Evolutionary conservation across 2,797 vertebrate genomes (phyloP), one percentile per base, ranked within the genome.

Genomic region (Gymnothorax javanicus): DNA sequence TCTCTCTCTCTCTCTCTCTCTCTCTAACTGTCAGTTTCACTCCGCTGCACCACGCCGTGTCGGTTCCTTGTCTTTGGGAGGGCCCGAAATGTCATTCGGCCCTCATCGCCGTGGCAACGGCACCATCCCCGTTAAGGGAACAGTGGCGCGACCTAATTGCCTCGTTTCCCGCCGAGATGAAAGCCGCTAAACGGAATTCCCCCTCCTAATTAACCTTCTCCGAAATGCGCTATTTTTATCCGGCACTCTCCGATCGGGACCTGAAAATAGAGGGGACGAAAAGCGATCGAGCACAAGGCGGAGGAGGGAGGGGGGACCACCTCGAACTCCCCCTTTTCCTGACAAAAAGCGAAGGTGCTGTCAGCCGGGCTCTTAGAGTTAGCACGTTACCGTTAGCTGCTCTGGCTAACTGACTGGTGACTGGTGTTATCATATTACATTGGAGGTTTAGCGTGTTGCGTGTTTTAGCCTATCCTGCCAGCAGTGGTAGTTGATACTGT

Each of bases 191-290:
- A 58, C 59, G 57, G 56, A 82, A 82, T 82, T 25, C 57, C 54
- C 56, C 57, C 50, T 59, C 81, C 81, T 82, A 57, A 82, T 82
- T 82, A 82, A 59, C 56, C 81, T 82, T 25, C 23, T 59, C 56
- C 11, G 81, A 27, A 27, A 2, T 2, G n/a, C 56, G 56, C 25
- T 59, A 59, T 82, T 82, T 57, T 25, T 59, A 27, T 15, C 8
- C 17, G 15, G 6, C 50, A 20, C 33, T 77, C 52, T 73, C 27
- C 20, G 73, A 11, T 33, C 73, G 15, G 43, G 73, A 77, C 73
- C 43, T 4, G 17, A 2, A 75, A 75, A 60, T 59, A 27, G 27
- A 25, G 13, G 67, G 67, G 5, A 71, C 9, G 67, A 20, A 71
- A 25, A 25, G 67, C 9, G 67, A 27, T 71, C 27, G 23, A 71